A percentile compares a stretch with the other conserved stretches of the same genome.
phyloP scores from a whole-genome alignment of 1,140 invertebrate species.

The Grapholita molesta region DNA sequence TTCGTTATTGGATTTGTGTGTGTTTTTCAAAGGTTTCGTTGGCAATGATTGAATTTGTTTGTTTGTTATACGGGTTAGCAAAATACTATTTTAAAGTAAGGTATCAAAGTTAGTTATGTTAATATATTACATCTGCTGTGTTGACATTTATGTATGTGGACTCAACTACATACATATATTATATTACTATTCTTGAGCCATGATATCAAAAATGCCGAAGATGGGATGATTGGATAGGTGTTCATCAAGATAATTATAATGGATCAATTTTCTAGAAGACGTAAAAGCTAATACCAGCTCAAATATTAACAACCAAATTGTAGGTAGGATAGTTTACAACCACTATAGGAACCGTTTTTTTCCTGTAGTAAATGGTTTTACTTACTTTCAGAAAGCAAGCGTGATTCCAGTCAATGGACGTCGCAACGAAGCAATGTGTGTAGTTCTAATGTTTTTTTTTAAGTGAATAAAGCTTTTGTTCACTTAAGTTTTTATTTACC shows the following conservation, averaged over 20 bases:
- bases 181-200: too few species aligned
- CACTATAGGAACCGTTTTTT: not conserved
- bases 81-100: not conserved
- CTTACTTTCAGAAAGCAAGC: constrained; percentile 38
- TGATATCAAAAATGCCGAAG: too few species aligned
- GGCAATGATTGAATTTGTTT: not conserved
- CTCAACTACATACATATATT: too few species aligned
- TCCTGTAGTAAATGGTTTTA: not conserved
- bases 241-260: too few species aligned
- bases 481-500: not conserved
- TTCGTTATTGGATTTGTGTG: not conserved
- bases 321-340: not conserved
- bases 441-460: not conserved
- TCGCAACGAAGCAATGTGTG: not conserved
- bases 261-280: too few species aligned
- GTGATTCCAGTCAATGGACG: constrained; percentile 14
- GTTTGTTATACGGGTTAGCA: not conserved
- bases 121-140: not conserved
- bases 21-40: constrained; percentile 5
- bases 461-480: not conserved
- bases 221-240: too few species aligned
- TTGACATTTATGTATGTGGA: not conserved
- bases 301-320: too few species aligned
- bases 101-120: not conserved
- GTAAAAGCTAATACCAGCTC: too few species aligned